A percentile compares a stretch with the other conserved stretches of the same genome.
These are phyloP conservation scores for Platycheirus albimanus DNA, from an alignment of 2,888 invertebrate genomes.

Conservation along the genomic window DNA sequence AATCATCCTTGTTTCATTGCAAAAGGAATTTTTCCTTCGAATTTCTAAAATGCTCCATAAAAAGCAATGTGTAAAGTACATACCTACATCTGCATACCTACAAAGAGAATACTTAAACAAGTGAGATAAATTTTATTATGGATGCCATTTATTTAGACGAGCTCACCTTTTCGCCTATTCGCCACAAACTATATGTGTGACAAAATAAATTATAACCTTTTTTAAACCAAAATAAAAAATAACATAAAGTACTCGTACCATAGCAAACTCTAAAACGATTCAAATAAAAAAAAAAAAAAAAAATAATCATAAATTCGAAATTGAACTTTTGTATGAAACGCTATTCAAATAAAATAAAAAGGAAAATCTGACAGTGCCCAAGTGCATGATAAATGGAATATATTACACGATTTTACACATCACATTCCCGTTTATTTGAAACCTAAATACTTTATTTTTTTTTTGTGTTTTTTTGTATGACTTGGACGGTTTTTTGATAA, in stretches of 20 bases:
- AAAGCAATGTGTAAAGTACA: too few species aligned
- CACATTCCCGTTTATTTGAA: conserved; percentile 5
- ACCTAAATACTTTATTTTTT: conserved; percentile 17
- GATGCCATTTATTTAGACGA: too few species aligned
- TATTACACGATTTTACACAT: conserved; percentile 17
- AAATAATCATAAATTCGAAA: conserved; percentile 26
- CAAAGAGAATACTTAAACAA: too few species aligned
- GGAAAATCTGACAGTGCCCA: background rate
- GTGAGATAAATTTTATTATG: too few species aligned
- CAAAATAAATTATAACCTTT: conserved; percentile 22
- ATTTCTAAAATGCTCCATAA: too few species aligned
- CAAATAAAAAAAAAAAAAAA: conserved; percentile 12
- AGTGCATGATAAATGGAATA: conserved; percentile 13
- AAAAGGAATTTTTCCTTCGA: too few species aligned
- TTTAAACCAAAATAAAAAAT: background rate
- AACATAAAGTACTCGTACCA: too few species aligned
- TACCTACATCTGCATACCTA: too few species aligned
- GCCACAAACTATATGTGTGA: conserved; percentile 14
- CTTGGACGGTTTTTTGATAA: conserved; percentile 20
- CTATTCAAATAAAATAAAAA: conserved; percentile 4
- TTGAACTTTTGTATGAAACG: background rate
- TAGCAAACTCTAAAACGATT: conserved; percentile 5
- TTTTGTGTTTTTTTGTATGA: conserved; percentile 22
- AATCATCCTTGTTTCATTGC: too few species aligned
- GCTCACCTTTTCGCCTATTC: background rate